Evolutionary conservation across 1,140 invertebrate genomes (phyloP).

Genomic region (Potamilus streckersoni): DNA sequence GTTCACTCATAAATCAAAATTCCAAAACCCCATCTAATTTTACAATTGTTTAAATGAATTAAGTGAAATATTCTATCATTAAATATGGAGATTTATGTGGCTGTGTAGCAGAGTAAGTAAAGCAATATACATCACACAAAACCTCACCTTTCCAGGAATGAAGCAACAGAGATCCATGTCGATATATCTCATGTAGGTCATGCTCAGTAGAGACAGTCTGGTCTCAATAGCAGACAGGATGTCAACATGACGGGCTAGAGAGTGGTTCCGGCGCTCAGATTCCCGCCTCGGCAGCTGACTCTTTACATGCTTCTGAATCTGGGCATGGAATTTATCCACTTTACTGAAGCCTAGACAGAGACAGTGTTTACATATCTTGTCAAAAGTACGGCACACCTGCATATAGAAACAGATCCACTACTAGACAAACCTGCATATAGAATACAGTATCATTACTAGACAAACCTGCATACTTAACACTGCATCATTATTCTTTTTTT

Average conservation of each 20-base stretch:
- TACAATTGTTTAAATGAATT: no score
- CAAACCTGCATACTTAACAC: neutral
- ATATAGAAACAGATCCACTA: constrained; percentile 21
- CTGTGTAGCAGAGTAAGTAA: neutral
- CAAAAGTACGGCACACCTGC: constrained; percentile 86
- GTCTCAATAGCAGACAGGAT: constrained; percentile 92
- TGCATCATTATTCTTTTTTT: neutral
- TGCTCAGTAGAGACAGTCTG: constrained; percentile 87
- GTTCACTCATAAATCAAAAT: no score
- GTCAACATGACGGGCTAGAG: constrained; percentile 85
- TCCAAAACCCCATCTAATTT: no score
- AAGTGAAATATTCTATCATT: no score
- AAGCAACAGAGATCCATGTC: constrained; percentile 88
- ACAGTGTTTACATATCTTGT: constrained; percentile 79
- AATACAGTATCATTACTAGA: constrained; percentile 18
- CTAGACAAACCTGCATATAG: neutral
- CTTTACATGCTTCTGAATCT: constrained; percentile 77
- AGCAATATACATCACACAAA: neutral
- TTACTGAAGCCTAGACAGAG: constrained; percentile 85
- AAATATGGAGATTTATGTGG: no score
- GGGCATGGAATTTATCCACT: constrained; percentile 81
- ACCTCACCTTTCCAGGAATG: constrained; percentile 85
- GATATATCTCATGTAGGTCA: constrained; percentile 92
- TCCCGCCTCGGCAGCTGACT: constrained; percentile 85
- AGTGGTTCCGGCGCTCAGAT: constrained; percentile 87